Conservation (phyloP, 2,113 vertebrate genomes). For the Dipodomys ordii region DNA sequence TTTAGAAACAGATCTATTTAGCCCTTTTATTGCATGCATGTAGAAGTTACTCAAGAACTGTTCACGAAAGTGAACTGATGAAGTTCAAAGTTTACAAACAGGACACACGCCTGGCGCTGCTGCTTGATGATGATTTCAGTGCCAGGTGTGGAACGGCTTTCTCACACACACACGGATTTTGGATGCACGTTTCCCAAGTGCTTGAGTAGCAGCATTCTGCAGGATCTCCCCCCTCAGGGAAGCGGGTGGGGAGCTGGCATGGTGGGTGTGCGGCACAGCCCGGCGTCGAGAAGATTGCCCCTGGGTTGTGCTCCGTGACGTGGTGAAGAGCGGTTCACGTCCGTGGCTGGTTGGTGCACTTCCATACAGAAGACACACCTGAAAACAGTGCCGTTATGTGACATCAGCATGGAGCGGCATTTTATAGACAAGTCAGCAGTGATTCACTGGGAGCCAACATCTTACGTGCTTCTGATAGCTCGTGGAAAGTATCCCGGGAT, state of each 20-base stretch:
- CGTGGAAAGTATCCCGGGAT: background rate
- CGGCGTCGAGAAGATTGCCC: background rate
- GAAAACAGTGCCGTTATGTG: background rate
- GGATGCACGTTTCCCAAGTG: no score
- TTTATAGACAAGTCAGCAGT: background rate
- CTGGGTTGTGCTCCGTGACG: background rate
- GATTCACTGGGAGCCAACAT: background rate
- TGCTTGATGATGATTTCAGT: no score
- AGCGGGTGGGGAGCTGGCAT: no score
- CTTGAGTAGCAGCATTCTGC: no score
- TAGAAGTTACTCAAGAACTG: background rate
- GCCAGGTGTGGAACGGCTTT: no score
- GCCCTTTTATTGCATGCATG: background rate
- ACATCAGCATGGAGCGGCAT: background rate
- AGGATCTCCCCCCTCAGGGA: no score
- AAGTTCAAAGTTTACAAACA: background rate
- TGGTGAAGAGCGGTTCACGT: background rate
- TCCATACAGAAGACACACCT: background rate
- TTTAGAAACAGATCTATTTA: background rate
- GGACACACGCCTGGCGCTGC: no score
- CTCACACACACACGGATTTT: no score
- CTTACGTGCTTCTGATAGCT: no score
- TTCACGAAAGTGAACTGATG: conserved; percentile 1
- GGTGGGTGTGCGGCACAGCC: no score
- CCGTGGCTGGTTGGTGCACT: background rate